Conservation (phyloP, 2,888 invertebrate species). For the Epirrita christyi region DNA sequence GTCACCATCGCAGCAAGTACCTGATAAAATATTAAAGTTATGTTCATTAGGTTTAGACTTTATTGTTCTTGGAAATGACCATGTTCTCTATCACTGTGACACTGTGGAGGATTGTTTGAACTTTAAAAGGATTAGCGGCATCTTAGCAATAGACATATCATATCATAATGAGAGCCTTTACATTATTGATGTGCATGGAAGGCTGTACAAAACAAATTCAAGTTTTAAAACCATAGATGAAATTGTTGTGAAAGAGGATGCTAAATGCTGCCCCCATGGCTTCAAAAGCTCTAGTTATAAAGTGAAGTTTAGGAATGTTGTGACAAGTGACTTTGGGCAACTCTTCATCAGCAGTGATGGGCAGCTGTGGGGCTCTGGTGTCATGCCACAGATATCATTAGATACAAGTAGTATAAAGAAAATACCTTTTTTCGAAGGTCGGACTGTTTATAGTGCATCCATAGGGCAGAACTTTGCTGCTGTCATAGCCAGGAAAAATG, state of each 20-base stretch:
- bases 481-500: constrained; percentile 87
- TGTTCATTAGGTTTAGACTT: constrained; percentile 69
- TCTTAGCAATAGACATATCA: constrained; percentile 87
- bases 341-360: constrained; percentile 88
- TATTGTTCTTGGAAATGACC: constrained; percentile 75
- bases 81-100: constrained; percentile 74
- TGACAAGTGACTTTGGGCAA: constrained; percentile 86
- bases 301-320: constrained; percentile 86
- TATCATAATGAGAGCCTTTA: constrained; percentile 85
- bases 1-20: constrained; percentile 65
- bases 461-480: constrained; percentile 92
- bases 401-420: constrained; percentile 85
- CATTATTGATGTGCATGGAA: constrained; percentile 86
- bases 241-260: constrained; percentile 86
- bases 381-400: constrained; percentile 87
- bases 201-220: constrained; percentile 84
- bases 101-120: constrained; percentile 67
- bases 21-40: constrained; percentile 77
- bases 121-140: constrained; percentile 77
- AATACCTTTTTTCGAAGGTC: constrained; percentile 88
- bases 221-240: constrained; percentile 84
- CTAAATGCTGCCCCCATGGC: constrained; percentile 87
- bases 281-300: constrained; percentile 86
- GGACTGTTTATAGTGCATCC: constrained; percentile 88
- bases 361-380: constrained; percentile 88